These are phyloP conservation scores for Fistularia tabacaria DNA, from an alignment of 2,797 vertebrate genomes.

Conservation along the genomic window DNA sequence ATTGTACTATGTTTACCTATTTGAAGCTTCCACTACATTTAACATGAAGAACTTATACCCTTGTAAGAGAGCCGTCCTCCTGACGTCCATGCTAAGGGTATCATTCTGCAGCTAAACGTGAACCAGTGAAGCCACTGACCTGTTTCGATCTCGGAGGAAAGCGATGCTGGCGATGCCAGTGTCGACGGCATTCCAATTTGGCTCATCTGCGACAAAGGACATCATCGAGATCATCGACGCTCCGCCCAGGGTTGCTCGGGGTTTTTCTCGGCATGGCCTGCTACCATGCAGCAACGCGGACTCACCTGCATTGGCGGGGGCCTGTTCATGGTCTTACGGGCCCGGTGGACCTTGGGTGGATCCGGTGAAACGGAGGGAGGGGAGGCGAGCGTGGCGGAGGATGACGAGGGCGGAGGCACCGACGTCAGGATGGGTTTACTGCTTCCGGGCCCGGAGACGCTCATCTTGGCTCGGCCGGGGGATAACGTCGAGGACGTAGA, in stretches of 20 bases:
- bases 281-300: neutral
- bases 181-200: conserved; percentile 45
- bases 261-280: no score
- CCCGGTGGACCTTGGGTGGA: conserved; percentile 83
- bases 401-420: conserved; percentile 32
- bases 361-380: conserved; percentile 49
- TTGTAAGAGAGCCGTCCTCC: no score
- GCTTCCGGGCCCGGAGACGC: conserved; percentile 79
- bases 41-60: no score
- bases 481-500: conserved; percentile 64
- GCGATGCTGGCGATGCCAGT: conserved; percentile 39
- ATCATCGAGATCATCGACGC: neutral
- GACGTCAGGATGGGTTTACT: conserved; percentile 60
- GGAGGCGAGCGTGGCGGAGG: conserved; percentile 3
- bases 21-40: no score
- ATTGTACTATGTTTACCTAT: no score
- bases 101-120: neutral
- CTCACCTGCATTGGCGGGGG: conserved; percentile 79
- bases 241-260: no score
- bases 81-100: no score
- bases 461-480: conserved; percentile 87
- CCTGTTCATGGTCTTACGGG: conserved; percentile 89
- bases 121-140: conserved; percentile 40
- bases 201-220: conserved; percentile 39
- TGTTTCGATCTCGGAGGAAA: conserved; percentile 48